Percentiles rank a stretch among this genome's conserved stretches.
Conservation (phyloP, 2,113 vertebrate species). For the Australoheros scitulus region DNA sequence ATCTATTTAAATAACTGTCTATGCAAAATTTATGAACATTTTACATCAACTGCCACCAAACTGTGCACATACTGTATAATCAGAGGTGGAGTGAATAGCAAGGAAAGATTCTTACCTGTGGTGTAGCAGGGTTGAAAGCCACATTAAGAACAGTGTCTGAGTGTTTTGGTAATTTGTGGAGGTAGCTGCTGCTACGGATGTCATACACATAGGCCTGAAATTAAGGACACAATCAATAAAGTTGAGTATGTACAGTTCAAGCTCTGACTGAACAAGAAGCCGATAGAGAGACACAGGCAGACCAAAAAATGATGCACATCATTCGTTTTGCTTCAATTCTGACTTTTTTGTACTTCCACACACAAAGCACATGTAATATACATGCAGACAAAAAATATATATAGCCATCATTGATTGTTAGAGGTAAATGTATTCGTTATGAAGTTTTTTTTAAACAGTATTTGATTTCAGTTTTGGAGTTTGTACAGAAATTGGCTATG, state of each 20-base stretch:
- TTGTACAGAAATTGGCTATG: background rate
- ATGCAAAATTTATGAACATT: background rate
- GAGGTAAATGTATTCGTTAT: background rate
- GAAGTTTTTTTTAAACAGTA: background rate
- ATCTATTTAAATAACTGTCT: background rate
- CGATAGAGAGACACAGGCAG: background rate
- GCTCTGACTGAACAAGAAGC: background rate
- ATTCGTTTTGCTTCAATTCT: background rate
- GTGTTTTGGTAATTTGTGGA: constrained; percentile 82
- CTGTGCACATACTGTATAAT: background rate
- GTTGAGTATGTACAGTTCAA: background rate
- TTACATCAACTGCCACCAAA: too few relatives aligned
- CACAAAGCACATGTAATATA: background rate
- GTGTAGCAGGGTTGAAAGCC: constrained; percentile 83
- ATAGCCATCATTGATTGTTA: background rate
- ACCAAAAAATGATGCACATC: background rate
- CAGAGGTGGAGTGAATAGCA: background rate
- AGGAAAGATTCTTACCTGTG: constrained; percentile 79
- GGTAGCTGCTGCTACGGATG: constrained; percentile 80
- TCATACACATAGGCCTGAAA: constrained; percentile 89
- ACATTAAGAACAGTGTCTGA: constrained; percentile 82
- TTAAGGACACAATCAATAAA: constrained; percentile 12
- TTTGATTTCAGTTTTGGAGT: background rate
- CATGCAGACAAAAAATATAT: background rate
- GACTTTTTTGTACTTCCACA: background rate